Base-by-base conservation (phyloP, 2,888 invertebrate genomes). In the Eupithecia pulchellata region DNA sequence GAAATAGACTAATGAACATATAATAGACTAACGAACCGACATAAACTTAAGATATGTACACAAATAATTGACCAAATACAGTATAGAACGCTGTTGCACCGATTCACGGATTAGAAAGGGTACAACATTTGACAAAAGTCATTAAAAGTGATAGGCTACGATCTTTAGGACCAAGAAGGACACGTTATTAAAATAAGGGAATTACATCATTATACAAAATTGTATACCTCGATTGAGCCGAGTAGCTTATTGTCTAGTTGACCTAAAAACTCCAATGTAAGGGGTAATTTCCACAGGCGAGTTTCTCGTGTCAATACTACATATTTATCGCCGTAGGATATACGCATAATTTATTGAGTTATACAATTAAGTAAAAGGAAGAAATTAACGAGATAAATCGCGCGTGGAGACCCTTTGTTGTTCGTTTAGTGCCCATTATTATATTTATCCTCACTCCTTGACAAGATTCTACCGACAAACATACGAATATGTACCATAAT, bases 41-140 rank as follows among this genome's bases (percentile, higher is more conserved):
- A 64, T 9, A 47, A 78, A 81, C 14, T 75, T 75, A 78, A 77
- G 82, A 86, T 86, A 86, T 86, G 86, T 86, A 84, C 84, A 84
- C 81, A 84, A 82, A 68, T 70, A 87, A 85, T 87, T 87, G 86
- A 86, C 85, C 81, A 34, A 55, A 64, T 66, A 30, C 30, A 60
- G 9, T 30, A 32, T 60, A 60, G 14, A 47, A 25, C 52, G 25
- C 47, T 47, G 9, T 52, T 52, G 52, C 20, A 52, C 20, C 52
- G 13, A 52, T 52, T 52, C 20, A 25, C 2, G 4, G 25, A 11
- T 25, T 25, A 20, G 11, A 52, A 13, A 42, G 13, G 25, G n/a
- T 11, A 11, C 47, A 47, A 9, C 20, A 52, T 52, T 52, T 52
- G 52, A 52, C 52, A 25, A 52, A 52, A 25, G 52, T 52, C 52